Evolutionary conservation across 2,888 invertebrate species (phyloP), one percentile per base, ranked within the genome.

Genomic region (Miltochrista miniata): DNA sequence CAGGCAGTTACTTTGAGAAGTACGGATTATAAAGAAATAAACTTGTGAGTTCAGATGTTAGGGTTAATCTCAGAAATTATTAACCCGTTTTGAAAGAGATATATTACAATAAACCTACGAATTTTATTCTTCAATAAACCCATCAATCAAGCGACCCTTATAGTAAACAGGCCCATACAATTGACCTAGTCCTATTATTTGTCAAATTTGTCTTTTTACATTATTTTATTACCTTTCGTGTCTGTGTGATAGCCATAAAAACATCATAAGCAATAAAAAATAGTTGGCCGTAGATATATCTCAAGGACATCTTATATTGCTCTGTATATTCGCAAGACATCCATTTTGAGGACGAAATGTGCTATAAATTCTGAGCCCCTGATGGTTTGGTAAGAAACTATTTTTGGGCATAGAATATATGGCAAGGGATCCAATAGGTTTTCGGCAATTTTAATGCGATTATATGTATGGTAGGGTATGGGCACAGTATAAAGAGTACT

Each of bases 281-380:
- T 24, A 35, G 15, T 35, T 29, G 24, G 14, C 5, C 31, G 3
- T 24, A 24, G 18, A 45, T 48, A 49, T 34, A 11, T 41, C 39
- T 13, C 51, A 62, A 62, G 66, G 66, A n/a, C 46, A 49, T 61
- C 57, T 53, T 44, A 39, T 15, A 29, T 37, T 43, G 39, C 15
- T 30, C n/a, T 30, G 42, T 37, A 31, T 13, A n/a, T n/a, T n/a
- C n/a, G n/a, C n/a, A n/a, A 15, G 15, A 10, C 33, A 43, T 43
- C 29, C 36, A 9, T 46, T 46, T 51, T n/a, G n/a, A n/a, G n/a
- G 51, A 34, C 49, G 39, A 10, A 24, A 29, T 12, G 30, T 39
- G 7, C 10, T 13, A 14, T 44, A 34, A 48, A 44, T 37, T 13
- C 37, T n/a, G 13, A 34, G 29, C 13, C 14, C 12, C 33, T 46